Percentiles rank a stretch among this genome's conserved stretches.
Conservation (phyloP, 1,140 invertebrate species). For the Hypsibius dujardini region DNA sequence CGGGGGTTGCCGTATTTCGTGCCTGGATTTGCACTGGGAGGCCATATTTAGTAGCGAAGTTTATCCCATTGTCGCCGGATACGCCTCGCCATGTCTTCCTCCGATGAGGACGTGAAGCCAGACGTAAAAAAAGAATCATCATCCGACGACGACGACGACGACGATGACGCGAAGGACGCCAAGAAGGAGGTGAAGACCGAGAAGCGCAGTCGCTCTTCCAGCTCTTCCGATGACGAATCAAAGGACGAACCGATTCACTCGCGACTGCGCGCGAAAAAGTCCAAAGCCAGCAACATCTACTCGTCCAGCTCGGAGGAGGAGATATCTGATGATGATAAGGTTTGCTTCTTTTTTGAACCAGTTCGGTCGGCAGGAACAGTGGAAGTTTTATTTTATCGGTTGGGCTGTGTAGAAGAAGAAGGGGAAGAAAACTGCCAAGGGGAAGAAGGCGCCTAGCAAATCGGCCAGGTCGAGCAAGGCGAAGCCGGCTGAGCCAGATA, state of each 20-base stretch:
- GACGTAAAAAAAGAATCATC: too few relatives aligned
- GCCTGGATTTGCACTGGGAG: too few relatives aligned
- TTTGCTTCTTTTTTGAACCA: not conserved
- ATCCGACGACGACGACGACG: too few relatives aligned
- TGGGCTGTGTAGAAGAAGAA: not conserved
- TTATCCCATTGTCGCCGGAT: too few relatives aligned
- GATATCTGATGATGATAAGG: conserved; percentile 8
- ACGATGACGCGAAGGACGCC: too few relatives aligned
- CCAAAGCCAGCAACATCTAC: conserved; percentile 8
- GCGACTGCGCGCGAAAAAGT: conserved; percentile 3
- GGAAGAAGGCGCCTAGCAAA: not conserved
- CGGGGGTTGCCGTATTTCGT: too few relatives aligned
- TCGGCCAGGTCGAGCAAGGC: not conserved
- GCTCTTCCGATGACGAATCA: not conserved
- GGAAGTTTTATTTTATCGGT: not conserved
- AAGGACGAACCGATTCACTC: conserved; percentile 7
- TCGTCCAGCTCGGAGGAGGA: conserved; percentile 14
- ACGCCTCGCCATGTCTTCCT: too few relatives aligned
- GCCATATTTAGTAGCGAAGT: too few relatives aligned
- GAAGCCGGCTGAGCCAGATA: not conserved
- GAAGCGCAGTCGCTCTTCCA: conserved; percentile 1
- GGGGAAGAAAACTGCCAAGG: not conserved
- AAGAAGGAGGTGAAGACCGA: not conserved
- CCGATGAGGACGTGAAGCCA: too few relatives aligned
- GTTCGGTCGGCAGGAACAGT: not conserved